phyloP scores from a whole-genome alignment of 2,113 vertebrate species.

The Oncorhynchus mykiss region DNA sequence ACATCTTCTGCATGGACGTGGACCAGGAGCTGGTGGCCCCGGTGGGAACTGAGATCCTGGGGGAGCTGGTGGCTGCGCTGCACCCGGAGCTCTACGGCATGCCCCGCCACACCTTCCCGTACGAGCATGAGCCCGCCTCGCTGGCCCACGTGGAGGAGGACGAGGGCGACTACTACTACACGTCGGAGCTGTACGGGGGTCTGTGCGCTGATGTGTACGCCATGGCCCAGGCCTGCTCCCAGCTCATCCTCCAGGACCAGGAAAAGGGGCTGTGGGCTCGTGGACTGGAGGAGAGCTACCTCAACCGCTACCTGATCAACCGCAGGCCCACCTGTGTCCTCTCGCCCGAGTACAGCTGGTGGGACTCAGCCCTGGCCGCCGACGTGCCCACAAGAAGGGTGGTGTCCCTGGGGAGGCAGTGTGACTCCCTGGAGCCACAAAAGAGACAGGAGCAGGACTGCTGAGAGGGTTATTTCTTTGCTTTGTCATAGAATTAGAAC shows the following conservation, averaged over 20 bases:
- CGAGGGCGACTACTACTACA: constrained; percentile 78
- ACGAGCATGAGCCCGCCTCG: constrained; percentile 60
- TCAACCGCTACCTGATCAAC: constrained; percentile 75
- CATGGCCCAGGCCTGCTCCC: constrained; percentile 62
- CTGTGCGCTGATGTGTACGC: constrained; percentile 61
- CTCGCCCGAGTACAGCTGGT: constrained; percentile 79
- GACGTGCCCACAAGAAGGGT: constrained; percentile 60
- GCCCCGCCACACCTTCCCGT: constrained; percentile 54
- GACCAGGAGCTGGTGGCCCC: constrained; percentile 72
- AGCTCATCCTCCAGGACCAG: constrained; percentile 71
- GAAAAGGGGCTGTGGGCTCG: constrained; percentile 55
- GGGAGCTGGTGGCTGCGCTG: constrained; percentile 68
- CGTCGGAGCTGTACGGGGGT: constrained; percentile 74
- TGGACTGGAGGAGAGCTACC: constrained; percentile 76
- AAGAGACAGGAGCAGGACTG: constrained; percentile 41
- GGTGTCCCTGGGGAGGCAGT: constrained; percentile 63
- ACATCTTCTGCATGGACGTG: constrained; percentile 73
- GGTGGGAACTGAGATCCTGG: constrained; percentile 72
- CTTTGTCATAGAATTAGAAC: neutral
- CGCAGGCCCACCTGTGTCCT: constrained; percentile 70
- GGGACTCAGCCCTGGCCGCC: constrained; percentile 55
- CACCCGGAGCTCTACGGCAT: constrained; percentile 68
- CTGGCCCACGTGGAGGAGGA: constrained; percentile 58
- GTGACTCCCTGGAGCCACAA: constrained; percentile 35
- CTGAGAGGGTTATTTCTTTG: constrained; percentile 16